Conservation (phyloP, 2,888 invertebrate species). For the Stenodera caucasica region DNA sequence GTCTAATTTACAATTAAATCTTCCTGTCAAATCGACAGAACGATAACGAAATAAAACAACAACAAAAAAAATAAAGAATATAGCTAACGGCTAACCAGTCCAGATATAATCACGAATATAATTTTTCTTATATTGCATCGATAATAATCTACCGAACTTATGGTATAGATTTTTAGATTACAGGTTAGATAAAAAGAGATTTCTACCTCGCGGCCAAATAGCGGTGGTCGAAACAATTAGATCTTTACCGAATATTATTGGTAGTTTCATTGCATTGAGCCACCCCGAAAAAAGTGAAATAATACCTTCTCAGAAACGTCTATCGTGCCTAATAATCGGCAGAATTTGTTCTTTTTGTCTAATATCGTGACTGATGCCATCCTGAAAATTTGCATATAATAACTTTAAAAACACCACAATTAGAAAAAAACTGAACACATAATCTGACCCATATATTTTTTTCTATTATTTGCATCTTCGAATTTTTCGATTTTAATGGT, state of each 20-base stretch:
- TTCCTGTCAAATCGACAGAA: too few relatives aligned
- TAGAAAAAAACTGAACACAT: background rate
- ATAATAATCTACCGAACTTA: slow-evolving; percentile 3
- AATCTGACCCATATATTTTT: background rate
- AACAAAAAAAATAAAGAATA: background rate
- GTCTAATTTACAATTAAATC: too few relatives aligned
- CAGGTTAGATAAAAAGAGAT: background rate
- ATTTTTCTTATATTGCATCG: background rate
- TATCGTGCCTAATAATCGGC: too few relatives aligned
- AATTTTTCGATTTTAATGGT: background rate
- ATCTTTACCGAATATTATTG: background rate
- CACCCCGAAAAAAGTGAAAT: too few relatives aligned
- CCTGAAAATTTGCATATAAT: slow-evolving; percentile 1
- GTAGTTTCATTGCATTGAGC: background rate
- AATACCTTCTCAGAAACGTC: too few relatives aligned
- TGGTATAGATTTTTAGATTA: slow-evolving; percentile 3
- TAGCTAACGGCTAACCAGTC: slow-evolving; percentile 1
- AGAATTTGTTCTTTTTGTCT: background rate
- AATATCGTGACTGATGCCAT: slow-evolving; percentile 4
- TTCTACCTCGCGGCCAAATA: background rate
- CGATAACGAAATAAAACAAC: too few relatives aligned
- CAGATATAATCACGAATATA: slow-evolving; percentile 5
- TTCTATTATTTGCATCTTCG: background rate
- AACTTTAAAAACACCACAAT: background rate
- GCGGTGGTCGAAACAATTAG: background rate